Percentiles rank a stretch among this genome's conserved stretches.
Evolutionary conservation across 2,797 vertebrate species (phyloP).

Genomic region (Pipistrellus kuhlii): DNA sequence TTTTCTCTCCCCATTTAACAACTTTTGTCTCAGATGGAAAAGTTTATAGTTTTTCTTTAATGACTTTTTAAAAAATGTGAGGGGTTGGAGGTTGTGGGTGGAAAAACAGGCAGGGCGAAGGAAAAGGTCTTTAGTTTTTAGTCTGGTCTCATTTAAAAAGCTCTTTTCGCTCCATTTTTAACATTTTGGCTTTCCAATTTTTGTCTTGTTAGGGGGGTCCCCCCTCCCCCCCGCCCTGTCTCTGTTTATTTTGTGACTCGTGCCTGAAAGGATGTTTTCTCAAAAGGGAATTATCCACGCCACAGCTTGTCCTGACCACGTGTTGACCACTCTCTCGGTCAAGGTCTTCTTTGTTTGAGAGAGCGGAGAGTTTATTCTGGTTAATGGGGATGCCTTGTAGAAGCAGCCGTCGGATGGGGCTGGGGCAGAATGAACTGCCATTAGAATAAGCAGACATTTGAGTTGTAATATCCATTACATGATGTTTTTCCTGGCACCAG

Average conservation of each 20-base stretch:
- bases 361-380: background rate
- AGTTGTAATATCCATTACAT: background rate
- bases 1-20: slow-evolving; percentile 18
- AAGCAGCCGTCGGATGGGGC: background rate
- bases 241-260: slow-evolving; percentile 64
- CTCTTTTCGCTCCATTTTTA: slow-evolving; percentile 29
- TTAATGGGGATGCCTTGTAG: background rate
- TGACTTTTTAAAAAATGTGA: slow-evolving; percentile 28
- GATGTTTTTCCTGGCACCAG: slow-evolving; percentile 39
- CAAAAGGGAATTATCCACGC: background rate
- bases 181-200: background rate
- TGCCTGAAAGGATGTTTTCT: slow-evolving; percentile 54
- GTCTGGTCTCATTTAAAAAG: slow-evolving; percentile 54
- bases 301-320: background rate
- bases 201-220: slow-evolving; percentile 32
- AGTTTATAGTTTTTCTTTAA: slow-evolving; percentile 43
- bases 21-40: slow-evolving; percentile 56
- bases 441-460: background rate
- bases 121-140: slow-evolving; percentile 52
- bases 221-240: background rate
- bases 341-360: slow-evolving; percentile 11
- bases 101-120: slow-evolving; percentile 48
- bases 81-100: slow-evolving; percentile 61
- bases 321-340: background rate
- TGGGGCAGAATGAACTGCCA: background rate